A percentile compares a stretch with the other conserved stretches of the same genome.
Conservation (phyloP, 2,113 vertebrate genomes). For the Cervus canadensis region DNA sequence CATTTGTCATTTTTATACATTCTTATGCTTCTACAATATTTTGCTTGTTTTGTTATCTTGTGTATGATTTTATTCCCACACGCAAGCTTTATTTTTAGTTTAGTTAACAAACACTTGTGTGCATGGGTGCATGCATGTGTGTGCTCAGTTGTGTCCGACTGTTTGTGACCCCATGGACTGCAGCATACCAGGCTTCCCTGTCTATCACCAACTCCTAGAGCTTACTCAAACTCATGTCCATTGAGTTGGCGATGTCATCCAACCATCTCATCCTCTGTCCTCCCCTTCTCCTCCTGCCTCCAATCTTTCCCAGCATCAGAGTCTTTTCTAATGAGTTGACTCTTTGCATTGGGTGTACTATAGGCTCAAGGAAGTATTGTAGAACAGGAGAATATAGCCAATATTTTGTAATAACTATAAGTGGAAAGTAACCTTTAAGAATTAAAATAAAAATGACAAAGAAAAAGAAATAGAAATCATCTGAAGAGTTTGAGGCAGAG, state of each 20-base stretch:
- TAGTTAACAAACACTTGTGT: background rate
- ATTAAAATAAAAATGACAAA: background rate
- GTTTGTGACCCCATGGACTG: background rate
- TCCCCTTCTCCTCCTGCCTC: background rate
- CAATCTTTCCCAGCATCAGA: background rate
- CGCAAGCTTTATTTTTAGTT: background rate
- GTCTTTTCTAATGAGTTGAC: background rate
- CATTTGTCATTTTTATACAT: background rate
- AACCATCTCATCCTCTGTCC: background rate
- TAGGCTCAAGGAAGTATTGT: background rate
- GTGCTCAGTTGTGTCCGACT: background rate
- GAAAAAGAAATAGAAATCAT: background rate
- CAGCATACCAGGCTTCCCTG: background rate
- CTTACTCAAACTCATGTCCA: background rate
- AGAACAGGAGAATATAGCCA: background rate
- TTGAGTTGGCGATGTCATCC: background rate
- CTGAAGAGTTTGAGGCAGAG: background rate
- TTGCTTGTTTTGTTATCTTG: background rate
- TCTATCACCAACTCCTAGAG: background rate
- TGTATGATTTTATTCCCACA: background rate
- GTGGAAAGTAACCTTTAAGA: background rate
- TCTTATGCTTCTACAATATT: background rate
- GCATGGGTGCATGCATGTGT: background rate
- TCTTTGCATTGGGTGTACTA: background rate
- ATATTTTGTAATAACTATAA: background rate